Conservation (phyloP, 2,888 invertebrate species). For the Drosophila multiciliata region DNA sequence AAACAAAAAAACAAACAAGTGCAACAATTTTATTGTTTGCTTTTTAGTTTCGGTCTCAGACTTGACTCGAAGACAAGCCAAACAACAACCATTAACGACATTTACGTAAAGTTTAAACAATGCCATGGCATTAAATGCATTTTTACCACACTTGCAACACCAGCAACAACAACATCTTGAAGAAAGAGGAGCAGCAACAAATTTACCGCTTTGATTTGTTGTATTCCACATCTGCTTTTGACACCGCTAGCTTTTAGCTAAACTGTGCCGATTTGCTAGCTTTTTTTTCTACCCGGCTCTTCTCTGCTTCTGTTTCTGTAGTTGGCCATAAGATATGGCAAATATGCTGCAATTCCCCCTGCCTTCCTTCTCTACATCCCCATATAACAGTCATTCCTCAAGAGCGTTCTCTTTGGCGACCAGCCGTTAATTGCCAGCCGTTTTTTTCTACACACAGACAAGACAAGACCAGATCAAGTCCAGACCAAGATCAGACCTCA, state of each 20-base stretch:
- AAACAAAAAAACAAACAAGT: conserved; percentile 14
- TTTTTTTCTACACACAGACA: conserved; percentile 20
- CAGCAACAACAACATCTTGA: conserved; percentile 24
- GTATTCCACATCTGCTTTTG: conserved; percentile 51
- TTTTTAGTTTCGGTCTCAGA: conserved; percentile 29
- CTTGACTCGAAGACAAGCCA: conserved; percentile 24
- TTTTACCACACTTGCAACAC: conserved; percentile 34
- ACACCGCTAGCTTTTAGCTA: conserved; percentile 47
- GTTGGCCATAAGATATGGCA: conserved; percentile 69
- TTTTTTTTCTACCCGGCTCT: conserved; percentile 29
- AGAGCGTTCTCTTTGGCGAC: conserved; percentile 28
- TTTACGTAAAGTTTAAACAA: conserved; percentile 74
- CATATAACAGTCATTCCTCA: conserved; percentile 19
- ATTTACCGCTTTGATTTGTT: conserved; percentile 69
- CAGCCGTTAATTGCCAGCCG: conserved; percentile 67
- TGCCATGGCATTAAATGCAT: conserved; percentile 59
- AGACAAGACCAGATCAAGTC: conserved; percentile 14
- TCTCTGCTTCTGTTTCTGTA: conserved; percentile 57
- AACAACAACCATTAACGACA: conserved; percentile 64
- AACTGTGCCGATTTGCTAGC: conserved; percentile 41
- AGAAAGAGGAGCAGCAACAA: conserved; percentile 1
- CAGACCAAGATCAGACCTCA: conserved; percentile 15
- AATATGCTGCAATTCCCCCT: conserved; percentile 42
- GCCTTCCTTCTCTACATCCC: neutral
- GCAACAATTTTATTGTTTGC: conserved; percentile 64